Evolutionary conservation across 2,797 vertebrate genomes (phyloP), one percentile per base, ranked within the genome.

Genomic region (Pipistrellus pipistrellus): DNA sequence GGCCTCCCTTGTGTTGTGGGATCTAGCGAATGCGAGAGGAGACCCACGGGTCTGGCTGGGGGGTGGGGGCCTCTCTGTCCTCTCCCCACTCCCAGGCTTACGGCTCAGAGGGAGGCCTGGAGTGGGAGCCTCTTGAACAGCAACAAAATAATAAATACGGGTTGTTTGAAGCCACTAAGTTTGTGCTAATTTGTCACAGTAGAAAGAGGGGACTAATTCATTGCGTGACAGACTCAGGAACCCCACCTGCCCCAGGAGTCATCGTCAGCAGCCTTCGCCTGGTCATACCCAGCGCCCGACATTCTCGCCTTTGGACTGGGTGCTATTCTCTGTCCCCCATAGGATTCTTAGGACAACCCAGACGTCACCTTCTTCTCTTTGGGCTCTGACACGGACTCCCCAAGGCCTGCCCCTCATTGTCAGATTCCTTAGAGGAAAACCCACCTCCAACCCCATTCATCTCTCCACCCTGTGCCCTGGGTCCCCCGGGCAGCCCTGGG

Each of bases 221-320:
- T 3, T 27, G n/a, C 0, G 25, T 21, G 51, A 78, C n/a, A 41
- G 69, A 71, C 17, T 4, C 57, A 27, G 66, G 69, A 0, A 0
- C 71, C 69, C 11, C 2, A n/a, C 10, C 53, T 10, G 17, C 15
- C 30, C 73, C 48, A 8, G 4, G 57, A 51, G 20, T 44, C 18
- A 3, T 38, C 8, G 0, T 25, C 14, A 4, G 1, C 0, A 78
- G 71, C 53, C 98, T 98, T 97, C 99, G 99, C 99, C 99, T 99
- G 64, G 99, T 99, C 97, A 99, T 99, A 30, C 99, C 99, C 81
- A 99, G 98, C 0, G 98, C 99, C 2, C 99, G 99, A 99, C 97
- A 0, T 99, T 99, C 98, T 99, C 99, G 0, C 99, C 99, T 98
- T 99, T 99, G 0, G 99, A 99, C 0, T 99, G 99, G 94, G 99